These are phyloP conservation scores for Salvelinus sp. DNA, from an alignment of 2,113 vertebrate species.

Conservation along the genomic window DNA sequence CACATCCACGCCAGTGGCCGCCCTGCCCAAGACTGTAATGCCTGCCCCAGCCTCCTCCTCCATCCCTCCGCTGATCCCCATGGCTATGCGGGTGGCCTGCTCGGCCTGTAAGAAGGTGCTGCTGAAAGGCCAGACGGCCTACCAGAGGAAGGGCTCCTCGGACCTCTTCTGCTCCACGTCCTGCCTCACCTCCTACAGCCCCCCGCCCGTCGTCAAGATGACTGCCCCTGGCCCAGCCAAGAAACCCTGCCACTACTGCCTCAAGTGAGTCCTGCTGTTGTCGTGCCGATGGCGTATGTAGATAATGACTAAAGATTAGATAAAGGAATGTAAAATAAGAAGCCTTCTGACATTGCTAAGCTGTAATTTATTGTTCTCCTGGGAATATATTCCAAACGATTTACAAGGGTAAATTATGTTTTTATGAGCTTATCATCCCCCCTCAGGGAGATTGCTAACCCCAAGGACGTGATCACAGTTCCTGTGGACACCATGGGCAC, in stretches of 20 bases:
- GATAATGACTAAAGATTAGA: too few relatives aligned
- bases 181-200: conserved; percentile 68
- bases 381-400: too few relatives aligned
- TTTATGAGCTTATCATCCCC: conserved; percentile 7
- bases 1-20: neutral
- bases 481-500: conserved; percentile 83
- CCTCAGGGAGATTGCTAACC: conserved; percentile 84
- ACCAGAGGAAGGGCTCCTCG: conserved; percentile 92
- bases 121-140: conserved; percentile 94
- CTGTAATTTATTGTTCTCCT: too few relatives aligned
- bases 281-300: too few relatives aligned
- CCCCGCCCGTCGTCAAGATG: conserved; percentile 34
- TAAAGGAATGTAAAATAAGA: too few relatives aligned
- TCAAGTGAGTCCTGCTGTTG: conserved; percentile 78
- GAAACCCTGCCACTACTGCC: conserved; percentile 88
- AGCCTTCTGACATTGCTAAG: too few relatives aligned
- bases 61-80: conserved; percentile 30
- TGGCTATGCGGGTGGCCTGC: conserved; percentile 84
- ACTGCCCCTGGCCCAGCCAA: conserved; percentile 75
- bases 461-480: conserved; percentile 88
- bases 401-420: neutral
- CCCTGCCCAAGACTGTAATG: conserved; percentile 40
- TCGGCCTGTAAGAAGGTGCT: conserved; percentile 90
- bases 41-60: conserved; percentile 72
- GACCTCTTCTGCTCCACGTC: conserved; percentile 92